Evolutionary conservation across 2,888 invertebrate genomes (phyloP).

Genomic region (Syritta pipiens): DNA sequence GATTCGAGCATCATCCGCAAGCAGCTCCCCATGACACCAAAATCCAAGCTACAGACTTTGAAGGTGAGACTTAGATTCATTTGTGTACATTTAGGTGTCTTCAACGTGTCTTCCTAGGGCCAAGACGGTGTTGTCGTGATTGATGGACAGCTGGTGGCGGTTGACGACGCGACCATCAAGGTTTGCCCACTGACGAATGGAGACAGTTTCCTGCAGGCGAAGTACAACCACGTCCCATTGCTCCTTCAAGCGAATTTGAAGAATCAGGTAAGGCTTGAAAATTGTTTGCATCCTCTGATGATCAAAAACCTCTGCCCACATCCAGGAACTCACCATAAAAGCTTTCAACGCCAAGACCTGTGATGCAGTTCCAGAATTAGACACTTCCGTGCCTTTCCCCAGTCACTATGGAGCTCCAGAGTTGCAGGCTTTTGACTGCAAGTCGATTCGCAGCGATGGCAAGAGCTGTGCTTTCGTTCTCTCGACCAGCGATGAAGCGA

Average conservation of each 20-base stretch:
- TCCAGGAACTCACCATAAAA: constrained; percentile 80
- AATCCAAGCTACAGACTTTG: constrained; percentile 73
- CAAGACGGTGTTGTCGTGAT: constrained; percentile 78
- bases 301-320: no score
- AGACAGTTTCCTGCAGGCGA: constrained; percentile 73
- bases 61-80: constrained; percentile 70
- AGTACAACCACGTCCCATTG: constrained; percentile 76
- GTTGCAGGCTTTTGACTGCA: constrained; percentile 79
- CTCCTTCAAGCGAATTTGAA: constrained; percentile 78
- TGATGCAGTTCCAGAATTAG: constrained; percentile 79
- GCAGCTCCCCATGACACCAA: constrained; percentile 78
- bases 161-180: constrained; percentile 77
- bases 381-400: constrained; percentile 77
- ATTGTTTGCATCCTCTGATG: no score
- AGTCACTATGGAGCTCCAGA: constrained; percentile 75
- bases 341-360: constrained; percentile 79
- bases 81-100: background rate
- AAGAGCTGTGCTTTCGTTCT: constrained; percentile 84
- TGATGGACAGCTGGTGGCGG: constrained; percentile 75
- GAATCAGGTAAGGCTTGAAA: constrained; percentile 76
- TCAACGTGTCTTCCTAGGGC: constrained; percentile 72
- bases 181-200: constrained; percentile 76
- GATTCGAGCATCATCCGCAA: constrained; percentile 80
- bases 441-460: constrained; percentile 81
- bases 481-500: constrained; percentile 84